These are phyloP conservation scores for Sarcophaga bullata DNA, from an alignment of 1,140 invertebrate genomes.

Conservation along the genomic window DNA sequence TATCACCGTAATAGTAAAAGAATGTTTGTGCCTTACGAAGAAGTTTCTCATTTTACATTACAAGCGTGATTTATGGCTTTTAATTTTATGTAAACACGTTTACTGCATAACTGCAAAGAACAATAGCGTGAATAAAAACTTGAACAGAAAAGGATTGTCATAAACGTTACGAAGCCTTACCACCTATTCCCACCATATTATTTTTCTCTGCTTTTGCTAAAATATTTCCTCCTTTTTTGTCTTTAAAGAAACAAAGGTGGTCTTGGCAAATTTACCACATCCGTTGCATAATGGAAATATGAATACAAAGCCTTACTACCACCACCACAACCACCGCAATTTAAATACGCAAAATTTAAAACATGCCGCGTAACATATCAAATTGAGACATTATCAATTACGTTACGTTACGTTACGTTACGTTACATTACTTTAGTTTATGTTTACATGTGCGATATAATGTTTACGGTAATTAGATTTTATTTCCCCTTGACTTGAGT, in stretches of 20 bases:
- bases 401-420: background rate
- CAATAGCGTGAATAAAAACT: background rate
- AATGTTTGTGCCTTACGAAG: background rate
- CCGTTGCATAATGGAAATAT: background rate
- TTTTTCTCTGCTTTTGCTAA: background rate
- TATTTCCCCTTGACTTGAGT: background rate
- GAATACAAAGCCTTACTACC: no score
- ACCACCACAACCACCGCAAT: no score
- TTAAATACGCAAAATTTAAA: background rate
- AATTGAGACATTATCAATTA: conserved; percentile 9
- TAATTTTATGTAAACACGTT: conserved; percentile 10
- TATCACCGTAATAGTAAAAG: background rate
- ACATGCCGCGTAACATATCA: background rate
- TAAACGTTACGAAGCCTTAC: background rate
- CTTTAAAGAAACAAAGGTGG: background rate
- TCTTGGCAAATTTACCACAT: background rate
- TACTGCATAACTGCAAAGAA: background rate
- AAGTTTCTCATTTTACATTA: conserved; percentile 3
- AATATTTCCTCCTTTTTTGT: background rate
- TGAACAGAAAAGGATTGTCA: background rate
- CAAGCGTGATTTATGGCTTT: conserved; percentile 15
- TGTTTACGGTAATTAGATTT: background rate
- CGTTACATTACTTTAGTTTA: no score
- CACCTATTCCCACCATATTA: background rate
- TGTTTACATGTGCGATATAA: no score